Evolutionary conservation across 1,140 invertebrate species (phyloP), one percentile per base, ranked within the genome.

Genomic region (Oppia nitens): DNA sequence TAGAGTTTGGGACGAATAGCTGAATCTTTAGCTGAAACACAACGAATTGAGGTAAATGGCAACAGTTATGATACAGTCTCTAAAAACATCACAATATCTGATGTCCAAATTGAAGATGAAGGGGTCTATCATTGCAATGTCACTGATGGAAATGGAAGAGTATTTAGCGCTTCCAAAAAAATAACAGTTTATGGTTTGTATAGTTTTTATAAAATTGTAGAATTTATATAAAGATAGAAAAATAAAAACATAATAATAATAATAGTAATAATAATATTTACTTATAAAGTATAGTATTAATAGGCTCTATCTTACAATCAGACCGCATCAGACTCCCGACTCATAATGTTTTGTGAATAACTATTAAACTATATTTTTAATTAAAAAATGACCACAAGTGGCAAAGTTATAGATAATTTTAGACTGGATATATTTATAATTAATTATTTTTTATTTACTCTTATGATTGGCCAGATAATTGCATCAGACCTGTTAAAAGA

Each of bases 111-210:
- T 2, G 32, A 25, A 12, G 66, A 66, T 48, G 57, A 61, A 32
- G 66, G 66, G 1, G 23, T 20, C 9, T 66, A 66, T 32, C 40
- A 27, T 1, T 66, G 66, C 52, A 57, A 57, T 28, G 64, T 63
- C 1, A 62, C 62, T 2, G 66, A 66, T 59, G 65, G 64, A 14
- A 62, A 61, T 12, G 56, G 60, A 17, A 60, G 62, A 26, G 57
- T 55, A 3, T 63, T 61, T 40, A 29, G 23, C 6, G 32, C 32
- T 3, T 27, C 53, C 12, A 61, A 57, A 50, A 48, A 59, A 1
- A 60, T 66, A 14, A 53, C 48, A 20, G 55, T 66, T 26, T 62
- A 56, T 12, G 53, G 63, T 65, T 56, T 60, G 55, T 52, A 27
- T n/a, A 58, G 1, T n/a, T 55, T 23, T 24, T 27, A 3, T 47